Conservation (phyloP, 2,888 invertebrate genomes). For the Catonia carolina region DNA sequence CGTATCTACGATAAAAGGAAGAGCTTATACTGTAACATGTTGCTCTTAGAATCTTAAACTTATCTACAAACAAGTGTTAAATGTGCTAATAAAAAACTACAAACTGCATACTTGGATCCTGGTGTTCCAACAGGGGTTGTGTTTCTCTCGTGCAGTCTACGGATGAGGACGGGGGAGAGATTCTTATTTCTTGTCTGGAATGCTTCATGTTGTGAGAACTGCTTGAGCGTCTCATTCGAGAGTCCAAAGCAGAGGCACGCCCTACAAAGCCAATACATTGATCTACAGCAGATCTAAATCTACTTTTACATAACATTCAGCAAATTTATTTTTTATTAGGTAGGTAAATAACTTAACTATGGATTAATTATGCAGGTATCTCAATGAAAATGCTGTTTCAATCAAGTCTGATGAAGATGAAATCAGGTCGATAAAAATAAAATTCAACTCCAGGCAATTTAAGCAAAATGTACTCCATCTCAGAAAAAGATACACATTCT, state of each 20-base stretch:
- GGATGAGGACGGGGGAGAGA: constrained; percentile 28
- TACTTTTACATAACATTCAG: constrained; percentile 7
- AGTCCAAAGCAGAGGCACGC: constrained; percentile 29
- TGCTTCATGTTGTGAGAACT: constrained; percentile 36
- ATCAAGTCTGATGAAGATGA: too few relatives aligned
- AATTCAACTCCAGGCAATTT: too few relatives aligned
- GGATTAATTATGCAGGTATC: too few relatives aligned
- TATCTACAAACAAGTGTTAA: not conserved
- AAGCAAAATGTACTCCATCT: too few relatives aligned
- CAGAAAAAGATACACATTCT: too few relatives aligned
- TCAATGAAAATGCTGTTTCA: too few relatives aligned
- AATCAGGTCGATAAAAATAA: too few relatives aligned
- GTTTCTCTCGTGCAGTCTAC: constrained; percentile 35
- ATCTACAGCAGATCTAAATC: constrained; percentile 17
- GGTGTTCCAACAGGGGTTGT: constrained; percentile 38
- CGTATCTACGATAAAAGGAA: too few relatives aligned
- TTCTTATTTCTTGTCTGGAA: constrained; percentile 28
- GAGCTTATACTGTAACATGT: not conserved
- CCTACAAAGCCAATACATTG: constrained; percentile 29
- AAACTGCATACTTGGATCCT: constrained; percentile 36
- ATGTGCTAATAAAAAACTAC: not conserved
- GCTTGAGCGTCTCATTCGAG: constrained; percentile 34
- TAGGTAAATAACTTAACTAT: not conserved
- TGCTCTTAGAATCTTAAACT: not conserved
- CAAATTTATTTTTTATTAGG: not conserved